A percentile compares a stretch with the other conserved stretches of the same genome.
phyloP scores from a whole-genome alignment of 2,888 invertebrate genomes.

The Melikaiella ostensackeni region DNA sequence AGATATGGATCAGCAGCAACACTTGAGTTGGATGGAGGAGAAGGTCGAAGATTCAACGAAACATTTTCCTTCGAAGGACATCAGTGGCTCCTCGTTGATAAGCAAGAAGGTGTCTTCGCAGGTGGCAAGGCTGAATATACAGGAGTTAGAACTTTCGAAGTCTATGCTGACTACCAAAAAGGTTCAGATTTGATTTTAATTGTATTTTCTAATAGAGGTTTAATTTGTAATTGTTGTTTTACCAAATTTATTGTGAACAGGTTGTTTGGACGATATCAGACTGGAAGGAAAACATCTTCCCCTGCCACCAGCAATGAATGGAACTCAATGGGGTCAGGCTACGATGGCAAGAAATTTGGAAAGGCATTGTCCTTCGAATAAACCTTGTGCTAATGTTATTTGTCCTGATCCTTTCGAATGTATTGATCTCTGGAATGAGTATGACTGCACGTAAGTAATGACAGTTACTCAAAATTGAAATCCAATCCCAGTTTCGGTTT shows the following conservation, averaged over 20 bases:
- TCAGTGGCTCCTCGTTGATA: conserved; percentile 94
- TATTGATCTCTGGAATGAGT: conserved; percentile 98
- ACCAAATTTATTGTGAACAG: conserved; percentile 71
- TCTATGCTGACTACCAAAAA: conserved; percentile 96
- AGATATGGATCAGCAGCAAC: conserved; percentile 96
- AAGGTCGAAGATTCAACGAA: conserved; percentile 95
- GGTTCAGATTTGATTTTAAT: conserved; percentile 78
- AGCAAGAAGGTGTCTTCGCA: conserved; percentile 96
- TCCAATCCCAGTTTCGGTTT: not conserved
- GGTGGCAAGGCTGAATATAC: conserved; percentile 98
- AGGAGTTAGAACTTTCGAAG: conserved; percentile 95
- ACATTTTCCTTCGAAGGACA: conserved; percentile 94
- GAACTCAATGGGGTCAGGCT: conserved; percentile 97
- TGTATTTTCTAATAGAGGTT: not conserved
- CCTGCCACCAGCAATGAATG: conserved; percentile 95
- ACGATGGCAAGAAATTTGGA: conserved; percentile 95
- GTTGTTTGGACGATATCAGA: conserved; percentile 90
- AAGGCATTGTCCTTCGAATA: conserved; percentile 95
- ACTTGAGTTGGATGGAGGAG: conserved; percentile 95
- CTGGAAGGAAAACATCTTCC: conserved; percentile 97
- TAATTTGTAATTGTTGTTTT: conserved; percentile 10
- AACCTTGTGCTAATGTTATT: conserved; percentile 95
- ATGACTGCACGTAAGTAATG: conserved; percentile 96
- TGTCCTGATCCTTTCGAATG: conserved; percentile 96
- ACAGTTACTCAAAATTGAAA: not conserved